phyloP scores from a whole-genome alignment of 2,113 vertebrate genomes.

The Paratilapia polleni region DNA sequence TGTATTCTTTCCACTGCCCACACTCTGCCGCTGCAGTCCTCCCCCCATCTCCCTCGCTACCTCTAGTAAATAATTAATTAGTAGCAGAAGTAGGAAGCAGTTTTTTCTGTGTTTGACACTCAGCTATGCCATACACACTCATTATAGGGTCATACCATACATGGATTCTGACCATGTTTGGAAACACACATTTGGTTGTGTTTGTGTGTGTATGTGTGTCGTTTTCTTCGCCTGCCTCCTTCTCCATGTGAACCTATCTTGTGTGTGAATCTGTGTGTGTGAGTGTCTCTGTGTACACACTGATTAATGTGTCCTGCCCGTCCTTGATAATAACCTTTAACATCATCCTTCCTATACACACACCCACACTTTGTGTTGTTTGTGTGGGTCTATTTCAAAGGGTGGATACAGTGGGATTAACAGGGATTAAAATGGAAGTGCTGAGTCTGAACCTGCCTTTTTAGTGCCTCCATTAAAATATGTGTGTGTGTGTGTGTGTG shows the following conservation, averaged over 20 bases:
- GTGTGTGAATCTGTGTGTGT: not conserved
- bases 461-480: not conserved
- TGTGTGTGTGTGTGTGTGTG: not conserved
- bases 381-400: constrained; percentile 25
- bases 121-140: not conserved
- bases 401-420: constrained; percentile 47
- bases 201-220: not conserved
- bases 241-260: not conserved
- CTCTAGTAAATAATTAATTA: constrained; percentile 71
- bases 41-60: not conserved
- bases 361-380: not conserved
- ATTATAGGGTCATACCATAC: constrained; percentile 18
- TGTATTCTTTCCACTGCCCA: constrained; percentile 49
- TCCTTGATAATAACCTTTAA: constrained; percentile 42
- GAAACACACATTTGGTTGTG: not conserved
- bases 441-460: constrained; percentile 46
- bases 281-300: not conserved
- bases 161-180: not conserved
- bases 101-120: constrained; percentile 43
- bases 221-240: not conserved
- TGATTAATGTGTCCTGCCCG: constrained; percentile 8
- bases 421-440: constrained; percentile 44
- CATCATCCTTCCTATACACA: not conserved
- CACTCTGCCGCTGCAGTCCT: constrained; percentile 68
- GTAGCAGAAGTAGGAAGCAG: constrained; percentile 42